These are phyloP conservation scores for Psix sp. DNA, from an alignment of 1,140 invertebrate species.

Conservation along the genomic window DNA sequence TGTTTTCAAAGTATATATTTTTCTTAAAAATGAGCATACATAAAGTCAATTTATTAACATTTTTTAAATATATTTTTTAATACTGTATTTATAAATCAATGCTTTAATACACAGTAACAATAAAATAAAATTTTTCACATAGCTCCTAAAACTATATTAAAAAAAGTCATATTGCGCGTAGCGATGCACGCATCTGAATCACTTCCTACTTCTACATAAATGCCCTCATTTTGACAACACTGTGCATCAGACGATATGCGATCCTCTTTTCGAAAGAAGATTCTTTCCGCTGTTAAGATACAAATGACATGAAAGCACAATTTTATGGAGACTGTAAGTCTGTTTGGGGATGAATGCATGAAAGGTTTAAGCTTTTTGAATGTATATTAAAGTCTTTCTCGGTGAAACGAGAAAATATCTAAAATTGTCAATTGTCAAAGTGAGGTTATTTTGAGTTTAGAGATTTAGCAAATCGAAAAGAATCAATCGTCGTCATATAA, in stretches of 20 bases:
- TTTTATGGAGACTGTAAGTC: slow-evolving; percentile 40
- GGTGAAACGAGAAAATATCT: slow-evolving; percentile 29
- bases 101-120: too few species aligned
- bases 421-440: slow-evolving; percentile 27
- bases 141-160: too few species aligned
- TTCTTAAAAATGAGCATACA: too few species aligned
- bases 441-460: slow-evolving; percentile 26
- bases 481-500: slow-evolving; percentile 16
- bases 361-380: slow-evolving; percentile 40
- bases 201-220: slow-evolving; percentile 43
- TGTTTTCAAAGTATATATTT: too few species aligned
- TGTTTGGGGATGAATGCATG: slow-evolving; percentile 31
- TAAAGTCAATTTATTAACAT: too few species aligned
- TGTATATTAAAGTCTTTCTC: slow-evolving; percentile 44
- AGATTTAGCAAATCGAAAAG: slow-evolving; percentile 12
- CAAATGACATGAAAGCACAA: slow-evolving; percentile 52
- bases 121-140: too few species aligned
- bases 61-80: too few species aligned
- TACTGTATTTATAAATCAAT: too few species aligned
- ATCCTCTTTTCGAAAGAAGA: slow-evolving; percentile 55
- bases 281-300: slow-evolving; percentile 48
- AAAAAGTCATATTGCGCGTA: too few species aligned
- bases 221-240: slow-evolving; percentile 39
- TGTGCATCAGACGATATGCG: slow-evolving; percentile 42
- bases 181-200: too few species aligned